Evolutionary conservation across 2,113 vertebrate species (phyloP).

Genomic region (Sarotherodon lohbergeri): DNA sequence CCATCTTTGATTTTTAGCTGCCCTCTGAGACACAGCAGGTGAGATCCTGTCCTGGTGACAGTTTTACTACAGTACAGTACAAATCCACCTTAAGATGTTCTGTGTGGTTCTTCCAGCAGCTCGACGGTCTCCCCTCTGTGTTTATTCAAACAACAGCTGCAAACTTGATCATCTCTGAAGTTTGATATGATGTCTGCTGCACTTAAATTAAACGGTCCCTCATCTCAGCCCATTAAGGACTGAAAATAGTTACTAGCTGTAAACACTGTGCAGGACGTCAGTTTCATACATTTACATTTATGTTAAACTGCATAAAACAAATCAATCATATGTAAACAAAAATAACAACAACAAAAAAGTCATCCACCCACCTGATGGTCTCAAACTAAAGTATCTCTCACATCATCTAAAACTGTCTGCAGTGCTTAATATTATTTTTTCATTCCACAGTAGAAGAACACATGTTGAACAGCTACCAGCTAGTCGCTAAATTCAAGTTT

Average conservation of each 20-base stretch:
- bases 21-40: rapidly evolving
- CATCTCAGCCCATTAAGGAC: rapidly evolving
- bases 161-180: background rate
- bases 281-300: background rate
- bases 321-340: background rate
- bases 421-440: rapidly evolving
- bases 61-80: background rate
- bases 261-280: background rate
- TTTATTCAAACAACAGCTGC: background rate
- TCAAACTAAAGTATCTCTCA: background rate
- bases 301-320: background rate
- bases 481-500: background rate
- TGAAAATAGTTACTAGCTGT: background rate
- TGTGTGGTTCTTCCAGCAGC: background rate
- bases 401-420: rapidly evolving
- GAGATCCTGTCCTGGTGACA: background rate
- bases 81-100: background rate
- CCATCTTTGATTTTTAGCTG: background rate
- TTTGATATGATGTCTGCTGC: background rate
- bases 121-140: rapidly evolving
- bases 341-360: background rate
- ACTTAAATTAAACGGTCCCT: background rate
- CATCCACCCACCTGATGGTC: too few species aligned
- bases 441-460: background rate
- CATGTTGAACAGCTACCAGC: background rate